These are phyloP conservation scores for Stegodyphus mimosarum DNA, from an alignment of 1,140 invertebrate species.

Conservation along the genomic window DNA sequence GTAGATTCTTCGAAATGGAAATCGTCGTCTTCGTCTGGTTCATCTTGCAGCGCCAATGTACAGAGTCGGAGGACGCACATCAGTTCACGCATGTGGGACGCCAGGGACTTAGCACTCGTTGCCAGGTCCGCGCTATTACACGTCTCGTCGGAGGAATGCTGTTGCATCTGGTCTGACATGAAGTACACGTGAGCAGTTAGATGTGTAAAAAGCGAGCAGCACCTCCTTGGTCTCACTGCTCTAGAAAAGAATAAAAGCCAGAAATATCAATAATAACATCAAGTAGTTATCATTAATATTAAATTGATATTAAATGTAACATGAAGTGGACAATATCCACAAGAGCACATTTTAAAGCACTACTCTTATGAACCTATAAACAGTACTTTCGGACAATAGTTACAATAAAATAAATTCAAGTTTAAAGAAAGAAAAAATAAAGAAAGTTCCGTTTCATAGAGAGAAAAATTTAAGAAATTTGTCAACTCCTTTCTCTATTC, in stretches of 20 bases:
- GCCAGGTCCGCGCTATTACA: conserved; percentile 8
- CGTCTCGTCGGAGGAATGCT: not conserved
- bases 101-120: conserved; percentile 13
- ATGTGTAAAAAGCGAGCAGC: conserved; percentile 29
- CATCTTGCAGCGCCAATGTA: not conserved
- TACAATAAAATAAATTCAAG: too few species aligned
- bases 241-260: conserved; percentile 10
- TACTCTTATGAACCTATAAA: too few species aligned
- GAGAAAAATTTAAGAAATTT: too few species aligned
- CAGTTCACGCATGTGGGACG: conserved; percentile 14
- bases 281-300: too few species aligned
- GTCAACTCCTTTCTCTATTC: too few species aligned
- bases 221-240: not conserved
- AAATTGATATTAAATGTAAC: too few species aligned
- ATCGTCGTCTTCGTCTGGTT: not conserved
- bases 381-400: too few species aligned
- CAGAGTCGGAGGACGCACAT: conserved; percentile 35
- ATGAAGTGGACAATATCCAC: too few species aligned
- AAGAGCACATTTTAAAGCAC: too few species aligned
- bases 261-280: not conserved
- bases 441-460: too few species aligned
- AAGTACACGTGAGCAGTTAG: conserved; percentile 46
- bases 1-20: not conserved
- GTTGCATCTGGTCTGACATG: conserved; percentile 4
- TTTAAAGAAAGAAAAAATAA: too few species aligned